phyloP scores from a whole-genome alignment of 2,113 vertebrate species.

The Psittacara wagleri region DNA sequence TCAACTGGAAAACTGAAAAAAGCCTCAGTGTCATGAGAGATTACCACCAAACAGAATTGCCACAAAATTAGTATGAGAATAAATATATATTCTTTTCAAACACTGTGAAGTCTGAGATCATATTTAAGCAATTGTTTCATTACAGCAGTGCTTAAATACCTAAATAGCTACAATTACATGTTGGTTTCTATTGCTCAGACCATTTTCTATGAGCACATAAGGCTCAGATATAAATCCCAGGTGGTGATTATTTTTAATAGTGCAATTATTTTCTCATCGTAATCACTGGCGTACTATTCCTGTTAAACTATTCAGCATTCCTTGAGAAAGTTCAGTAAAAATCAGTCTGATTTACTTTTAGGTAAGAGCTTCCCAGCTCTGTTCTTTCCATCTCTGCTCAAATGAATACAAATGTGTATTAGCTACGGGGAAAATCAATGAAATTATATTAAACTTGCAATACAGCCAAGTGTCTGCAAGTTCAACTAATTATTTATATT shows the following conservation, averaged over 20 bases:
- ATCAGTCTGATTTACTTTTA: constrained; percentile 29
- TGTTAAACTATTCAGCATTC: constrained; percentile 13
- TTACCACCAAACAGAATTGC: not conserved
- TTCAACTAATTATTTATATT: constrained; percentile 36
- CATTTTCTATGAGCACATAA: not conserved
- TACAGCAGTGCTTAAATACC: not conserved
- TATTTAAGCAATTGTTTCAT: not conserved
- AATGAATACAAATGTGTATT: constrained; percentile 15
- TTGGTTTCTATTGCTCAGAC: not conserved
- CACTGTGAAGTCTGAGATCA: not conserved
- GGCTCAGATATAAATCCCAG: not conserved
- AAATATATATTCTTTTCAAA: not conserved
- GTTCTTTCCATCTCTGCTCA: constrained; percentile 13
- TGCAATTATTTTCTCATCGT: not conserved
- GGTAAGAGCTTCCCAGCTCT: not conserved
- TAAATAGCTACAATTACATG: not conserved
- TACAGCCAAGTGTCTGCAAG: constrained; percentile 33
- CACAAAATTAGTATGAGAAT: not conserved
- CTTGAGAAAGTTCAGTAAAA: constrained; percentile 41
- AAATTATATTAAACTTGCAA: constrained; percentile 26
- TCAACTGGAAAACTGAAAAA: not conserved
- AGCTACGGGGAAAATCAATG: constrained; percentile 2
- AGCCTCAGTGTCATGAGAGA: not conserved
- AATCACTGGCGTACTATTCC: constrained; percentile 1
- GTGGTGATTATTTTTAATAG: not conserved